Percentiles rank a stretch among this genome's conserved stretches.
phyloP scores from a whole-genome alignment of 1,140 invertebrate species.

The Argopecten irradians region DNA sequence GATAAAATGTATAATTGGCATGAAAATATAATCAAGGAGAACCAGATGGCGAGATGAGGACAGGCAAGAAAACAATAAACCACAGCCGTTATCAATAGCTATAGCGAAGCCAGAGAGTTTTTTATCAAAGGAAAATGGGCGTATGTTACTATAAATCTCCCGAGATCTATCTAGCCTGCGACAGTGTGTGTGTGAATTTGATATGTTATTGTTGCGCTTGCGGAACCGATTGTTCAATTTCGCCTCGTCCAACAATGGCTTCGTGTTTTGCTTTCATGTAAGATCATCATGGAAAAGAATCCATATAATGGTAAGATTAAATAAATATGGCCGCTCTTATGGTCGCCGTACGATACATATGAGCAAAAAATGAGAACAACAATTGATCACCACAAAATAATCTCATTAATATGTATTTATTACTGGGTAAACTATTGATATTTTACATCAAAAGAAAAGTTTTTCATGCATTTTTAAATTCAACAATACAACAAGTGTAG shows the following conservation, averaged over 20 bases:
- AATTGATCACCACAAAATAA: not conserved
- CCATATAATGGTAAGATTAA: not conserved
- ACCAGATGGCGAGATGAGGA: not conserved
- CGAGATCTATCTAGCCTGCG: not conserved
- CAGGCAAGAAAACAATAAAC: slow-evolving; percentile 17
- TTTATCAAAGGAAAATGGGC: slow-evolving; percentile 6
- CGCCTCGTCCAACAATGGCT: not conserved
- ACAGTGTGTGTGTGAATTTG: slow-evolving; percentile 5
- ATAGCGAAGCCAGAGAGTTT: not conserved
- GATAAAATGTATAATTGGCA: slow-evolving; percentile 18
- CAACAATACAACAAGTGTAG: not conserved
- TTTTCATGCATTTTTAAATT: not conserved
- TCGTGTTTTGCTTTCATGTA: slow-evolving; percentile 16
- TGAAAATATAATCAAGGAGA: slow-evolving; percentile 1
- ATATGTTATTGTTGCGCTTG: not conserved
- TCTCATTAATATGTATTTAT: not conserved
- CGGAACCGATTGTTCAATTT: not conserved
- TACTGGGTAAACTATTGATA: not conserved
- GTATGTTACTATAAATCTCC: slow-evolving; percentile 8
- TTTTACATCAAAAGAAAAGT: not conserved
- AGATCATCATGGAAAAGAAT: not conserved
- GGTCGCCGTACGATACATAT: not conserved
- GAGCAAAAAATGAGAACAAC: not conserved
- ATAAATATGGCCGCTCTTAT: not conserved
- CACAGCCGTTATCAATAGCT: slow-evolving; percentile 7